Conservation (phyloP, 2,888 invertebrate genomes). For the Reticulitermes lucifugus region DNA sequence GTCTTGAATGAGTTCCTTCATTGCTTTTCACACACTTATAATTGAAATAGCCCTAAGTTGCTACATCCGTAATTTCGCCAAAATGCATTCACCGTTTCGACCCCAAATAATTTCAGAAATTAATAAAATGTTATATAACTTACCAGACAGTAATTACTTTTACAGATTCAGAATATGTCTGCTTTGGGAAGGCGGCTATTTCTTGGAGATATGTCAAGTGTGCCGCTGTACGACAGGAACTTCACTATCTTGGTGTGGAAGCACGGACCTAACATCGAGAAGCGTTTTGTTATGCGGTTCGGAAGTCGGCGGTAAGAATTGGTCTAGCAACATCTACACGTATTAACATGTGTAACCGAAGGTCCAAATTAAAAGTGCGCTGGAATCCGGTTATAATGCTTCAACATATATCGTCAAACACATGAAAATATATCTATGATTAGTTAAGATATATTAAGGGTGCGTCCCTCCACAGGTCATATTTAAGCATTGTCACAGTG, state of each 20-base stretch:
- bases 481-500: no score
- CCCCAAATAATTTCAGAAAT: neutral
- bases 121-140: neutral
- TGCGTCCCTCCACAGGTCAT: no score
- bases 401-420: neutral
- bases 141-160: neutral
- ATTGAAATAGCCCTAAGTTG: neutral
- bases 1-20: neutral
- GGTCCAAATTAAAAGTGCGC: no score
- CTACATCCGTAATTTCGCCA: neutral
- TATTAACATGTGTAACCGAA: no score
- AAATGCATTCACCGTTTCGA: neutral
- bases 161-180: constrained; percentile 31
- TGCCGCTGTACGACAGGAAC: constrained; percentile 56
- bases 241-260: constrained; percentile 72
- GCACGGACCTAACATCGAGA: constrained; percentile 68
- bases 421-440: neutral
- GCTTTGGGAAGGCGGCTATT: constrained; percentile 36
- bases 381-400: no score
- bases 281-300: constrained; percentile 68
- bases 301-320: constrained; percentile 60
- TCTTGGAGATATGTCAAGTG: constrained; percentile 3
- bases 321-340: no score
- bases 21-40: neutral
- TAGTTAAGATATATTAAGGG: no score